A percentile compares a stretch with the other conserved stretches of the same genome.
Evolutionary conservation across 2,797 vertebrate genomes (phyloP).

Genomic region (Pseudomugil gertrudae): DNA sequence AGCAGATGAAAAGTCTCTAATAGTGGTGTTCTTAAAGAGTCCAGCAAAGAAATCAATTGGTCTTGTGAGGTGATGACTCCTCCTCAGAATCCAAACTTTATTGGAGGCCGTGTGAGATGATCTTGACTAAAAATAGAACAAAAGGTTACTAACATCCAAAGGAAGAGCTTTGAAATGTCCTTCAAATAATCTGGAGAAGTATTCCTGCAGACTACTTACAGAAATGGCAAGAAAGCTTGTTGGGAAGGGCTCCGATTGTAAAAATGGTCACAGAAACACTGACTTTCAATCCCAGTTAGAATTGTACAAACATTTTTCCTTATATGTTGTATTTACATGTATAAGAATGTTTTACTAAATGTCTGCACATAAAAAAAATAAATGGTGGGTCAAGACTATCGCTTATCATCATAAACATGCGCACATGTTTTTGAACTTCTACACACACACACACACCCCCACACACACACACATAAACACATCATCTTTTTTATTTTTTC

Average conservation of each 20-base stretch:
- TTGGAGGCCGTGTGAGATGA: background rate
- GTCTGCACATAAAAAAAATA: no score
- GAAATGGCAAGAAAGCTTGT: background rate
- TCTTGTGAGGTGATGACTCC: background rate
- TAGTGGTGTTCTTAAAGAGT: background rate
- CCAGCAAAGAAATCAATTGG: background rate
- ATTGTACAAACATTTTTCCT: background rate
- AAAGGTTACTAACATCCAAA: background rate
- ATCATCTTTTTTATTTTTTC: no score
- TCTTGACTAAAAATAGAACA: background rate
- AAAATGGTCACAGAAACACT: no score
- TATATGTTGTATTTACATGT: background rate
- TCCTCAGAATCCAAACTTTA: no score
- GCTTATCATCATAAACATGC: background rate
- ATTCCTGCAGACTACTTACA: background rate
- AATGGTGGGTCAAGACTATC: no score
- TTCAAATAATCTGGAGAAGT: background rate
- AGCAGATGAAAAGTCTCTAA: background rate
- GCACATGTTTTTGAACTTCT: background rate
- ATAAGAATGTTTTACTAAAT: no score
- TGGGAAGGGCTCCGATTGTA: no score
- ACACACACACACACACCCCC: background rate
- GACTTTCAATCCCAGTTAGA: background rate
- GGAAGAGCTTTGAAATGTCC: background rate
- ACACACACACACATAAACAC: no score